Base-by-base conservation (phyloP, 2,797 vertebrate genomes). In the Typhlichthys subterraneus region DNA sequence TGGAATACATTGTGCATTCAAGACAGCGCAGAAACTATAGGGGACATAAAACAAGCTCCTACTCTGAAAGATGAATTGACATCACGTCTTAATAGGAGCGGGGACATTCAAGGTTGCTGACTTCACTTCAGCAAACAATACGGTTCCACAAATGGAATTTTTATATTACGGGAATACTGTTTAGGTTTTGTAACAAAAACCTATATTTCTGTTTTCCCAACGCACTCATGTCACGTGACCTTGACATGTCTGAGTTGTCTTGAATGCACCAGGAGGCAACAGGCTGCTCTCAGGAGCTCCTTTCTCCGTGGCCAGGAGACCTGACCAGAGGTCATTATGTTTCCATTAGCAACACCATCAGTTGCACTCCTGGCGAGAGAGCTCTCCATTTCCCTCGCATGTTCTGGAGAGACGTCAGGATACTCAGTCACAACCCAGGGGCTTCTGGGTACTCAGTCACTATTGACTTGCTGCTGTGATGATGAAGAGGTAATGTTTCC, bases 401-500 rank as follows among this genome's bases (percentile, higher is more conserved):
- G 59, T 17, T 17, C 65, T 53, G 14, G 53, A 57, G 59, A 45
- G 52, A 69, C 49, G 80, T 58, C 14, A 5, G 11, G 23, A 0
- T 6, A 82, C 85, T 87, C 79, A 80, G 88, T 91, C 91, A 86
- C 83, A 72, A 81, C 79, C 73, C 84, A 73, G 75, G 81, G 81
- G 85, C 86, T 91, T 90, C 79, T 89, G 82, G 87, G 87, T 85
- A 79, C 74, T 87, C 88, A 85, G 87, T 80, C 89, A 82, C 83
- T 87, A 79, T 83, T 92, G 88, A 87, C 87, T 87, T 83, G 86
- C 67, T 75, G 83, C 87, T 90, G 86, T 85, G 88, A 88, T 88
- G 85, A 88, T 85, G 53, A 84, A 89, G 88, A 93, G 92, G 92
- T 93, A 93, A 93, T 72, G 86, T 91, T 85, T 82, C 75, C 75